Conservation (phyloP, 1,140 invertebrate species). For the Thaumetopoea pityocampa region DNA sequence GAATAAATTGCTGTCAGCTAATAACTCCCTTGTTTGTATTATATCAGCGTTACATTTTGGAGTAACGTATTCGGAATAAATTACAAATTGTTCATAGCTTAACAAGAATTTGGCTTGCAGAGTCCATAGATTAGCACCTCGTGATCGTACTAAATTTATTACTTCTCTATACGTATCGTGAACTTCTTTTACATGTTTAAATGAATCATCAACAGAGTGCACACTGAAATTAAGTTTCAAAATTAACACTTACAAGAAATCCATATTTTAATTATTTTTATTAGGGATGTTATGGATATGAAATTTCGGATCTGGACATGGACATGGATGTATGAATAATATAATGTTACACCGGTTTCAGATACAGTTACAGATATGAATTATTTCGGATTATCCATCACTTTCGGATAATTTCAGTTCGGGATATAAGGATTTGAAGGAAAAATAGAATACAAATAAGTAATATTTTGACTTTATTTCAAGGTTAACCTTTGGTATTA, state of each 20-base stretch:
- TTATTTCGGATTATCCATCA: too few species aligned
- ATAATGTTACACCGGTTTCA: too few species aligned
- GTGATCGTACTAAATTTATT: conserved; percentile 45
- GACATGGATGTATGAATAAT: too few species aligned
- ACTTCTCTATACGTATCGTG: conserved; percentile 60
- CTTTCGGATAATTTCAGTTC: too few species aligned
- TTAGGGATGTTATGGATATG: too few species aligned
- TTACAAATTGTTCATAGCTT: conserved; percentile 57
- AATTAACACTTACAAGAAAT: neutral
- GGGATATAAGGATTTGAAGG: too few species aligned
- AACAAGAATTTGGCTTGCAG: conserved; percentile 57
- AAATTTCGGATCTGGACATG: too few species aligned
- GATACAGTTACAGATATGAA: too few species aligned
- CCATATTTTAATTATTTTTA: conserved; percentile 8
- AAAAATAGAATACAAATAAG: too few species aligned
- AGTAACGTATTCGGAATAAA: conserved; percentile 44
- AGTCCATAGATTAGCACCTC: conserved; percentile 50
- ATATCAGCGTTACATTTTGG: conserved; percentile 51
- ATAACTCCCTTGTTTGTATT: conserved; percentile 36
- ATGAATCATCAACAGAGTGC: conserved; percentile 40
- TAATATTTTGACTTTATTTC: too few species aligned
- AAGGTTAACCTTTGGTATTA: too few species aligned
- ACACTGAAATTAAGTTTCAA: conserved; percentile 31
- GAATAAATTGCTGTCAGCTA: conserved; percentile 40
- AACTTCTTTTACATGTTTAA: conserved; percentile 54